Conservation (phyloP, 23 tunicate genomes). For the Ascidia mentula region DNA sequence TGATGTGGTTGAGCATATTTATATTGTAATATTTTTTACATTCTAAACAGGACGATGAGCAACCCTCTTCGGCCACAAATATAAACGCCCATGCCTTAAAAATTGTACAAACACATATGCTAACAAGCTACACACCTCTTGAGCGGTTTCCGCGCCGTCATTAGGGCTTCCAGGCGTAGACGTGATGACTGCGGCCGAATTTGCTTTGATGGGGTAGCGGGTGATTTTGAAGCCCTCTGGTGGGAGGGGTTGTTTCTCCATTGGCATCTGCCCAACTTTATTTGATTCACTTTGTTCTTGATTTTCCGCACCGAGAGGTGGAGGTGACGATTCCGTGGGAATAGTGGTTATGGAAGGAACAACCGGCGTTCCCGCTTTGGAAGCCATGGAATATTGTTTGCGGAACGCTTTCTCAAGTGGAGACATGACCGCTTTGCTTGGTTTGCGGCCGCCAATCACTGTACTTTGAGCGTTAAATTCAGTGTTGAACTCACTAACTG, state of each 20-base stretch:
- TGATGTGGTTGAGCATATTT: too few species aligned
- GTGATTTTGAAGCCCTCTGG: slow-evolving; percentile 86
- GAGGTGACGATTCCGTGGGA: not conserved
- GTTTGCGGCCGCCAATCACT: not conserved
- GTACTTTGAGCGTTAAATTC: not conserved
- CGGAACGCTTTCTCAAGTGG: slow-evolving; percentile 33
- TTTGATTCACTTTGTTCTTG: not conserved
- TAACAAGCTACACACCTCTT: not conserved
- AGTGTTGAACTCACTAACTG: not conserved
- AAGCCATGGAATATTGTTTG: slow-evolving; percentile 27
- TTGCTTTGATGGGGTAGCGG: slow-evolving; percentile 5
- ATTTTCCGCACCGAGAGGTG: not conserved
- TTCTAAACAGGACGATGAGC: too few species aligned
- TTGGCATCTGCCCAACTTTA: not conserved
- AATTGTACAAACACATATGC: too few species aligned
- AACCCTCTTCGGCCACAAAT: too few species aligned
- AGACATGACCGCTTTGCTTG: slow-evolving; percentile 19
- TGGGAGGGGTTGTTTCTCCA: slow-evolving; percentile 73
- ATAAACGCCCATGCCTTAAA: too few species aligned
- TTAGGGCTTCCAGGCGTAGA: not conserved
- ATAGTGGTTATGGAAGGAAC: not conserved
- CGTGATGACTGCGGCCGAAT: not conserved
- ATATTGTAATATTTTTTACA: too few species aligned
- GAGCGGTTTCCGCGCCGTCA: not conserved
- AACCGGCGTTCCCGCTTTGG: not conserved